Percentiles rank a stretch among this genome's conserved stretches.
Conservation (phyloP, 2,888 invertebrate species). For the Adelognathus sp. region DNA sequence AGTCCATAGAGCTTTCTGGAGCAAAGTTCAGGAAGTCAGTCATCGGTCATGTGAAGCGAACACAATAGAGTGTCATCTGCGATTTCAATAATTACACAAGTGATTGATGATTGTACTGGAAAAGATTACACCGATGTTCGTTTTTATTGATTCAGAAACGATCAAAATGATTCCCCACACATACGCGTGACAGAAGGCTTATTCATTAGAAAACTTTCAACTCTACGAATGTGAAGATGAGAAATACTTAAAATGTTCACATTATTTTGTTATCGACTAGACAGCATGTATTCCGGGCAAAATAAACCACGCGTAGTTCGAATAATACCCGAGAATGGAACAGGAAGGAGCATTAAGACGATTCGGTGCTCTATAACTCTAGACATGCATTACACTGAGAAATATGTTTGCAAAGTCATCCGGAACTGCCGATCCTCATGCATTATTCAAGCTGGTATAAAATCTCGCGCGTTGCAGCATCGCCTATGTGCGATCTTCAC, state of each 20-base stretch:
- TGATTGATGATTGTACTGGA: no score
- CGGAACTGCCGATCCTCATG: constrained; percentile 55
- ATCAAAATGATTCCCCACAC: no score
- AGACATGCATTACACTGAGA: constrained; percentile 55
- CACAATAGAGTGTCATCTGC: no score
- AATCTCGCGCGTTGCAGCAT: constrained; percentile 43
- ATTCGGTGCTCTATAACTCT: constrained; percentile 46
- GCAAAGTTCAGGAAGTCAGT: neutral
- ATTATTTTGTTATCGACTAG: neutral
- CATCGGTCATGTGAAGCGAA: neutral
- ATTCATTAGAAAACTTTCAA: no score
- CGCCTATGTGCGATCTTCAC: constrained; percentile 20
- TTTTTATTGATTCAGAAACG: no score
- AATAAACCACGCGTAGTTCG: neutral
- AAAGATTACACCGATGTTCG: no score
- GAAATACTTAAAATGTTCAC: neutral
- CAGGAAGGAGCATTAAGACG: constrained; percentile 39
- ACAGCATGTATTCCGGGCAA: neutral
- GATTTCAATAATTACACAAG: no score
- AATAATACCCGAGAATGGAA: constrained; percentile 20
- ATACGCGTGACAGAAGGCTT: no score
- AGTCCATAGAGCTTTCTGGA: neutral
- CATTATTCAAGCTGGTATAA: constrained; percentile 57
- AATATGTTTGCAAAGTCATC: constrained; percentile 59
- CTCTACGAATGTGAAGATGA: neutral